Percentiles rank a stretch among this genome's conserved stretches.
Conservation (phyloP, 2,888 invertebrate genomes). For the Nemapogon koenigi region DNA sequence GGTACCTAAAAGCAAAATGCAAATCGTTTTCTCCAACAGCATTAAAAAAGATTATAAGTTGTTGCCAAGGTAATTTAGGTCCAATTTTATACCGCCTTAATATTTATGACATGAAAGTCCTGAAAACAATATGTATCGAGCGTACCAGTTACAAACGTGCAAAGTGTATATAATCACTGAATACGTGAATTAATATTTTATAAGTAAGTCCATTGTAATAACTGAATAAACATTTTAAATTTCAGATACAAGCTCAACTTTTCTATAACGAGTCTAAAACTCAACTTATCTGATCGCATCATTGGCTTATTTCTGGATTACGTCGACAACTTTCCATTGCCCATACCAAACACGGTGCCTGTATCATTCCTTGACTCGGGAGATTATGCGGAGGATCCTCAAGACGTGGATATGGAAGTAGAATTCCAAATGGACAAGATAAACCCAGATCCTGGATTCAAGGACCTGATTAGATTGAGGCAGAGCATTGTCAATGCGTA, state of each 20-base stretch:
- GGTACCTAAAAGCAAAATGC: constrained; percentile 70
- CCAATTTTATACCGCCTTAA: not conserved
- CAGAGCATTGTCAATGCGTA: constrained; percentile 52
- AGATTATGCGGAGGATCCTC: constrained; percentile 35
- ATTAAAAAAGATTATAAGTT: constrained; percentile 74
- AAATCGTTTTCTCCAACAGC: constrained; percentile 75
- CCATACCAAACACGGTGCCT: constrained; percentile 51
- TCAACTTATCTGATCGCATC: constrained; percentile 78
- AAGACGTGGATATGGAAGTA: not conserved
- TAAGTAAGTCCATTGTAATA: no score
- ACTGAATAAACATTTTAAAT: no score
- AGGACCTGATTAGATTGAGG: constrained; percentile 40
- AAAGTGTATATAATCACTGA: no score
- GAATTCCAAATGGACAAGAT: constrained; percentile 29
- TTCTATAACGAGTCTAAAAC: constrained; percentile 72
- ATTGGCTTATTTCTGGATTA: constrained; percentile 72
- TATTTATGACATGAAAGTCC: not conserved
- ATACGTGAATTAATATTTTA: no score
- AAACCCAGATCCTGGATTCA: constrained; percentile 40
- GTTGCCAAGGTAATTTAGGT: constrained; percentile 61
- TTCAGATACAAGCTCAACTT: constrained; percentile 78
- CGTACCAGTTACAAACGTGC: no score
- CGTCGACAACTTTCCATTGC: constrained; percentile 48
- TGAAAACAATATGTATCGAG: no score
- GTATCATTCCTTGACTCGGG: constrained; percentile 53